Base-by-base conservation (phyloP, 2,888 invertebrate species). In the Hermaeophaga mercurialis region DNA sequence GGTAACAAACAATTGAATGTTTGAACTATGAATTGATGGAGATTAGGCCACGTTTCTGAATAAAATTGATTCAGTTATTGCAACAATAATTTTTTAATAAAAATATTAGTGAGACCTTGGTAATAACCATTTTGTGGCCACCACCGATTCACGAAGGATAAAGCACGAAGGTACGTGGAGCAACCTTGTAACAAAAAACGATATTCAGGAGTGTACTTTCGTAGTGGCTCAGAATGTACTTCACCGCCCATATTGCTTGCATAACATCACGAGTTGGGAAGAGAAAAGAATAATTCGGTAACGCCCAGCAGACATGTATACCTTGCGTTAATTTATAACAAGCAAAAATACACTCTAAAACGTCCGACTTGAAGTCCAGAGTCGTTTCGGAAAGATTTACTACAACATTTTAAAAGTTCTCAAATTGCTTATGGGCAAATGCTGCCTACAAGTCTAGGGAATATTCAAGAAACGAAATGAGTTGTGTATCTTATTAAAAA, bases 251-350 rank as follows among this genome's bases (percentile, higher is more conserved):
- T 78, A 76, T 73, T 73, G 77, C 78, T 77, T 78, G 78, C 78
- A 78, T 78, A 78, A 77, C 77, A 76, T 78, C 78, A 78, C 78
- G 78, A 78, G 77, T 72, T 74, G 73, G 73, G 75, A 75, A 77
- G 74, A 75, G 77, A 78, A 78, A 78, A 78, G 78, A 79, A 78
- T 78, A 79, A 77, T 77, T 77, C 75, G 72, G 77, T 70, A 75
- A 78, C 79, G 79, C 79, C 79, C 79, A 74, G 74, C 71, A 74
- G 76, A 78, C 77, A 77, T 77, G 77, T 77, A 78, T 75, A 78
- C 77, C 75, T 75, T 64, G 67, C 73, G 72, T 76, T 75, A 74
- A 74, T 76, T 76, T 75, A 72, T 73, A 74, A 71, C 76, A 73
- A 71, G 75, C 76, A 72, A 76, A 76, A 76, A 75, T 74, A 68